Conservation (phyloP, 2,113 vertebrate genomes). For the Microcebus griseorufus region DNA sequence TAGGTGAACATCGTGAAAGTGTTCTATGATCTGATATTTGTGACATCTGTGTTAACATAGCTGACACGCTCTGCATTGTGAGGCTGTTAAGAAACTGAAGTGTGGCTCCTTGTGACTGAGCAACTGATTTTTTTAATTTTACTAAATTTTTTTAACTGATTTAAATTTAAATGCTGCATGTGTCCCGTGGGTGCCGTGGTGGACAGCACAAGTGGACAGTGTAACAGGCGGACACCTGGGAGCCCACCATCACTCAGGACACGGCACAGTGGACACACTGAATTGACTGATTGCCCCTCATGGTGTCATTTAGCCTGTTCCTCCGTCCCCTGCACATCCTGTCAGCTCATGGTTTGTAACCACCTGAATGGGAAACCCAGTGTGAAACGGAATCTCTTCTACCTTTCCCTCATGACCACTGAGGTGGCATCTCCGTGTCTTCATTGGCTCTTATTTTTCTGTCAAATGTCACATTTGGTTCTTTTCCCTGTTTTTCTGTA, state of each 20-base stretch:
- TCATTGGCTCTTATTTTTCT: neutral
- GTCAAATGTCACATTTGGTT: neutral
- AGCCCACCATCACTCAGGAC: neutral
- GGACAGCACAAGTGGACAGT: neutral
- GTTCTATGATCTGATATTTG: neutral
- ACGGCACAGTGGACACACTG: fast-evolving
- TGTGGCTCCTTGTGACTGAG: neutral
- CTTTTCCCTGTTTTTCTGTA: neutral
- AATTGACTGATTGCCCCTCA: neutral
- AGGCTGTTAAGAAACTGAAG: neutral
- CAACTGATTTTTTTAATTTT: neutral
- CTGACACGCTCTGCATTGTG: neutral
- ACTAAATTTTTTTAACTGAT: neutral
- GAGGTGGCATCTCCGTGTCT: fast-evolving
- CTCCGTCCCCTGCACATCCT: neutral
- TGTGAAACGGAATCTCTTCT: neutral
- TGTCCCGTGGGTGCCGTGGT: neutral
- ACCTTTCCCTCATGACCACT: neutral
- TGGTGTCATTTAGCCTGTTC: neutral
- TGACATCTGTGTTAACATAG: neutral
- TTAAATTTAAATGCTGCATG: neutral
- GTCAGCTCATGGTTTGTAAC: fast-evolving
- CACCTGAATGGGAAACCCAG: neutral
- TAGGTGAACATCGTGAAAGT: neutral
- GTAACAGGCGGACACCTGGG: neutral